Evolutionary conservation across 2,888 invertebrate species (phyloP), one percentile per base, ranked within the genome.

Genomic region (Erebia palarica): DNA sequence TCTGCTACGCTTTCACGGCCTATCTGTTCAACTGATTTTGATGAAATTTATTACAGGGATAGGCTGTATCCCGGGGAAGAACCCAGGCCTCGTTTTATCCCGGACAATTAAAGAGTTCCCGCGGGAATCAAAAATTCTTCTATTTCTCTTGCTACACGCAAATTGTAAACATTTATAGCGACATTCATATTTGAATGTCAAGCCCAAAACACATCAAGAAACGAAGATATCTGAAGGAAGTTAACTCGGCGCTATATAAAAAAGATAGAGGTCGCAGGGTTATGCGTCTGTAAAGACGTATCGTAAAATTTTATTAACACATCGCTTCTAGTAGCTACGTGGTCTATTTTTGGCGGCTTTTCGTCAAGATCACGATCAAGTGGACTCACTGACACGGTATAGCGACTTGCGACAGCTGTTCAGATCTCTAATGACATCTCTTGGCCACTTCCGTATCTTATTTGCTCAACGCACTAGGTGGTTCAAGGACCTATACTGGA

Each of bases 301-400:
- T 70, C 60, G 42, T 65, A 55, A 55, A 61, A 47, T 36, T 10
- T 69, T 53, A 68, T 42, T 55, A 4, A 13, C 42, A 18, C 36
- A 36, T 36, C 51, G 49, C 49, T 51, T 57, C 57, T 53, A 18
- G 65, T 18, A n/a, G 70, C 47, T 42, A 16, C 36, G 65, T 11
- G 47, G 42, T 47, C 49, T 64, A 61, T 63, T 55, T 51, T 59
- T 36, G 63, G 63, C 47, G 27, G 64, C 16, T 63, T 57, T 68
- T 60, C 63, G 70, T 83, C 85, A 88, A 87, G 87, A 89, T 89
- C 88, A 88, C 82, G 87, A 86, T 80, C 87, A 85, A 80, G 80
- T 76, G 57, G 69, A 68, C 60, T 57, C 74, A 75, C 69, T 80
- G 83, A 82, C 86, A 86, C 87, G 86, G 84, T 86, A 84, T 85